Conservation (phyloP, 2,888 invertebrate species). For the Lycocerus yunnanus region DNA sequence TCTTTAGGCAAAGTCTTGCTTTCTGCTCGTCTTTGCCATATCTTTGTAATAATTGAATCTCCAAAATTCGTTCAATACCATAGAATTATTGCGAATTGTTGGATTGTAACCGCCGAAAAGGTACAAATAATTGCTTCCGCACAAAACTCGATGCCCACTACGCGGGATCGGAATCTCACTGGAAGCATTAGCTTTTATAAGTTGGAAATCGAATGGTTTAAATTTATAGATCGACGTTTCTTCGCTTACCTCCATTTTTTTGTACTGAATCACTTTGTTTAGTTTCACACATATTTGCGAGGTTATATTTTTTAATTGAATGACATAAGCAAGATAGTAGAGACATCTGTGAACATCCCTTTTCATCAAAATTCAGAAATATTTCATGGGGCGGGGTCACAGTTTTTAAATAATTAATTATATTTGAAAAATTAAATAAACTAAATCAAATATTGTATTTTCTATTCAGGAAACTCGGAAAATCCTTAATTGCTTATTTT, state of each 20-base stretch:
- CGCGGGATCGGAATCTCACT: background rate
- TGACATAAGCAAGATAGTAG: background rate
- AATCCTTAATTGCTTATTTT: no score
- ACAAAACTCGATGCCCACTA: slow-evolving; percentile 2
- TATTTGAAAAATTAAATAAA: no score
- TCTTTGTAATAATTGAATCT: background rate
- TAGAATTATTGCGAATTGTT: background rate
- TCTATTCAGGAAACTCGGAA: no score
- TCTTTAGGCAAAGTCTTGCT: background rate
- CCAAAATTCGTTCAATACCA: background rate
- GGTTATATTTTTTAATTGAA: background rate
- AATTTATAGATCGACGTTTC: background rate
- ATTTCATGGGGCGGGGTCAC: no score
- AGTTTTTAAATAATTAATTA: no score
- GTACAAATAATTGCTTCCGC: background rate
- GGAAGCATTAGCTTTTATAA: background rate
- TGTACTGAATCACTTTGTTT: background rate
- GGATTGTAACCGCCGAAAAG: slow-evolving; percentile 9
- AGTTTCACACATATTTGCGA: background rate
- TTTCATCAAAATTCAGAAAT: background rate
- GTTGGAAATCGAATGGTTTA: background rate
- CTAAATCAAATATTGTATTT: no score
- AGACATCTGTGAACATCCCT: background rate
- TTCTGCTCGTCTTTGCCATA: background rate
- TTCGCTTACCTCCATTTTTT: background rate